A percentile compares a stretch with the other conserved stretches of the same genome.
Evolutionary conservation across 2,888 invertebrate species (phyloP).

Genomic region (Gymnosoma rotundatum): DNA sequence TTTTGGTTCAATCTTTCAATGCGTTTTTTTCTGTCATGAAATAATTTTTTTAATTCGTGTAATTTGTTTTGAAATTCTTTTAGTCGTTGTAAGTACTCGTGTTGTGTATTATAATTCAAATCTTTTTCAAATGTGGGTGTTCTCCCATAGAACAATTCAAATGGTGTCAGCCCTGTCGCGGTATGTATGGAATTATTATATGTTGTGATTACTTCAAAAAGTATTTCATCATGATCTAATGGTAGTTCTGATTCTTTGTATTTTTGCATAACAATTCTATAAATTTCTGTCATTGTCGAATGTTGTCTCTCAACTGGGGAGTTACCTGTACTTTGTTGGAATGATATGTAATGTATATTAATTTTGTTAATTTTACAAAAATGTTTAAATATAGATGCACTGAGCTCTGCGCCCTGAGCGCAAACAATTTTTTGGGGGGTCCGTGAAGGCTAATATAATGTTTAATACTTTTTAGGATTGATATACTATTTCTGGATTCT

Average conservation of each 20-base stretch:
- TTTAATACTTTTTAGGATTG: constrained; percentile 54
- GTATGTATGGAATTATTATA: constrained; percentile 60
- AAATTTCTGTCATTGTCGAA: constrained; percentile 61
- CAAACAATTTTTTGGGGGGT: constrained; percentile 59
- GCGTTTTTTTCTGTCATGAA: constrained; percentile 16
- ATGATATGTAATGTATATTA: constrained; percentile 61
- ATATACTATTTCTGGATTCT: constrained; percentile 61
- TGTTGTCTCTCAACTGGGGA: constrained; percentile 54
- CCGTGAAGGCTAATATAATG: constrained; percentile 60
- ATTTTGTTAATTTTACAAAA: constrained; percentile 38
- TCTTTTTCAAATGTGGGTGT: constrained; percentile 36
- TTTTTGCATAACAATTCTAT: constrained; percentile 52
- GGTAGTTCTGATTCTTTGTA: constrained; percentile 21
- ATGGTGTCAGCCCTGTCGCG: constrained; percentile 56
- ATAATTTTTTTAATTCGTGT: constrained; percentile 25
- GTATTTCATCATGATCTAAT: constrained; percentile 45
- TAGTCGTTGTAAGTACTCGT: constrained; percentile 43
- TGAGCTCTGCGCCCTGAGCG: constrained; percentile 58
- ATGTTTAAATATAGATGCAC: constrained; percentile 54
- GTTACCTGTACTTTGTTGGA: constrained; percentile 64
- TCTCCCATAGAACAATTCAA: constrained; percentile 36
- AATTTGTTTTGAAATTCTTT: constrained; percentile 34
- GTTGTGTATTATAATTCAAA: constrained; percentile 30
- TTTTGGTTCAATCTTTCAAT: constrained; percentile 28
- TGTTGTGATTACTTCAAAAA: constrained; percentile 45